These are phyloP conservation scores for Sarcophaga rosellei DNA, from an alignment of 2,888 invertebrate genomes.

Conservation along the genomic window DNA sequence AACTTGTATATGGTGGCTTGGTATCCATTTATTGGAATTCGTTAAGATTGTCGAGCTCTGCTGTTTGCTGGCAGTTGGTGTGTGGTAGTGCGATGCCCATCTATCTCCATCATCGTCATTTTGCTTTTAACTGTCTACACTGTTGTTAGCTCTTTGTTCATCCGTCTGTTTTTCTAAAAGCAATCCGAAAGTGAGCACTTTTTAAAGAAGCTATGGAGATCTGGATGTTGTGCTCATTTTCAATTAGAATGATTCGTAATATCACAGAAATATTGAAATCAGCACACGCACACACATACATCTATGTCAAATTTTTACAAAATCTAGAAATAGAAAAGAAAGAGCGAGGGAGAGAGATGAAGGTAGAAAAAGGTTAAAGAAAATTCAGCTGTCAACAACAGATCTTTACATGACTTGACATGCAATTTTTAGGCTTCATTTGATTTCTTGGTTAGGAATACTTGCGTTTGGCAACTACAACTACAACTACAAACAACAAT, in stretches of 20 bases:
- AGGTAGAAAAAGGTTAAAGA: constrained; percentile 3
- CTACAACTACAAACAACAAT: neutral
- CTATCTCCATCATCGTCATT: too few relatives aligned
- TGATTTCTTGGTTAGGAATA: neutral
- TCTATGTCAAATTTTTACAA: neutral
- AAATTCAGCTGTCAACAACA: constrained; percentile 48
- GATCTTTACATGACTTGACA: constrained; percentile 45
- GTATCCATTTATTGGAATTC: too few relatives aligned
- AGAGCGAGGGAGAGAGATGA: neutral
- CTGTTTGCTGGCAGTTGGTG: too few relatives aligned
- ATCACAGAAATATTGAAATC: neutral
- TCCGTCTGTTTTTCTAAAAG: too few relatives aligned
- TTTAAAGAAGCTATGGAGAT: too few relatives aligned
- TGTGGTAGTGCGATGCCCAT: too few relatives aligned
- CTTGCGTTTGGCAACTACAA: neutral
- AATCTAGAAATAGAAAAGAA: neutral
- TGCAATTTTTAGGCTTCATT: constrained; percentile 45
- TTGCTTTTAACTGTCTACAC: too few relatives aligned
- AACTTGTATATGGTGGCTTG: too few relatives aligned
- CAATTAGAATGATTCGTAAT: neutral
- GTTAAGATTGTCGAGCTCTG: too few relatives aligned
- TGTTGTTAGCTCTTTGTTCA: too few relatives aligned
- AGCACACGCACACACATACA: neutral
- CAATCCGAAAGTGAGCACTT: too few relatives aligned
- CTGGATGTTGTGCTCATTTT: too few relatives aligned